phyloP scores from a whole-genome alignment of 2,797 vertebrate genomes.

The Champsocephalus gunnari region DNA sequence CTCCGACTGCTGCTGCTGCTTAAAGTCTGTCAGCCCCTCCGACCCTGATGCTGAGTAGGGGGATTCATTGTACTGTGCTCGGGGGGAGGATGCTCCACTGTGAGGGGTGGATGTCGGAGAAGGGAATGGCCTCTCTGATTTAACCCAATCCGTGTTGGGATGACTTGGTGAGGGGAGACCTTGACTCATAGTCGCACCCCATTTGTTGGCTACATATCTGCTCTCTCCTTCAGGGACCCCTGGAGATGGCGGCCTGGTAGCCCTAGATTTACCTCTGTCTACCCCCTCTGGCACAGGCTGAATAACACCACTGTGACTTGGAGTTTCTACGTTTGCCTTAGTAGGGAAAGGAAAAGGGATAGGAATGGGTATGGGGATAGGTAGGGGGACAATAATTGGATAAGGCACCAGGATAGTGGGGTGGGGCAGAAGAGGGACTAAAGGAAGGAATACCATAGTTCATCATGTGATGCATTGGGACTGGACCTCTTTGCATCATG shows the following conservation, averaged over 20 bases:
- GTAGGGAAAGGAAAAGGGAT: slow-evolving; percentile 92
- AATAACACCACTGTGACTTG: slow-evolving; percentile 91
- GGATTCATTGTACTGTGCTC: slow-evolving; percentile 87
- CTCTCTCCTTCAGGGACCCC: slow-evolving; percentile 55
- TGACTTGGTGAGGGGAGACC: slow-evolving; percentile 64
- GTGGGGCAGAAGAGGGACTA: slow-evolving; percentile 94
- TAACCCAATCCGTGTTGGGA: slow-evolving; percentile 75
- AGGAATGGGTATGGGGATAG: slow-evolving; percentile 96
- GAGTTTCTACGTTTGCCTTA: slow-evolving; percentile 89
- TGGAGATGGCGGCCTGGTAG: slow-evolving; percentile 55
- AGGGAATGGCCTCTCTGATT: slow-evolving; percentile 76
- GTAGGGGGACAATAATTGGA: slow-evolving; percentile 95
- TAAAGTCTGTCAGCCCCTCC: slow-evolving; percentile 91
- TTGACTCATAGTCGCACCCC: slow-evolving; percentile 48
- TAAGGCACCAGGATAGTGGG: slow-evolving; percentile 96
- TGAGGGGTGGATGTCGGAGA: slow-evolving; percentile 74
- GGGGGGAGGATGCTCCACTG: slow-evolving; percentile 70
- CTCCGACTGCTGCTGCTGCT: slow-evolving; percentile 88
- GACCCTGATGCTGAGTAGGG: slow-evolving; percentile 84
- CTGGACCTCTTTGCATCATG: slow-evolving; percentile 94
- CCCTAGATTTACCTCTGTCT: slow-evolving; percentile 68
- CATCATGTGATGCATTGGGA: slow-evolving; percentile 92
- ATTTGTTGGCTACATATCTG: slow-evolving; percentile 58
- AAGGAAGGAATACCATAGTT: slow-evolving; percentile 94
- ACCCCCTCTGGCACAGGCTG: slow-evolving; percentile 79